Evolutionary conservation across 2,888 invertebrate genomes (phyloP).

Genomic region (Trissolcus brochymenae): DNA sequence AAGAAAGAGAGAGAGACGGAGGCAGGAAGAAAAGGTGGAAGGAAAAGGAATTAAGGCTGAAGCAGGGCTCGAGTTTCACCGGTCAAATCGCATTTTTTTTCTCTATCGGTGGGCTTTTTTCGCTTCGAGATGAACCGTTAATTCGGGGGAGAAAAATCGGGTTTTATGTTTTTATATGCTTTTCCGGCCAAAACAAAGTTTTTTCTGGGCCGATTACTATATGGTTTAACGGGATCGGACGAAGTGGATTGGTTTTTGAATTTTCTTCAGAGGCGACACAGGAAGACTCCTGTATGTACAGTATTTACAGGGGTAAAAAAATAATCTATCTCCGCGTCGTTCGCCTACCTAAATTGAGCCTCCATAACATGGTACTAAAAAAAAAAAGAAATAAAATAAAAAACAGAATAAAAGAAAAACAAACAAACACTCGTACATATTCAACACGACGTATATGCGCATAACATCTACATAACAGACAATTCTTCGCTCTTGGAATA

Average conservation of each 20-base stretch:
- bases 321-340: conserved; percentile 45
- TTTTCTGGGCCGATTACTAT: background rate
- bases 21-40: conserved; percentile 18
- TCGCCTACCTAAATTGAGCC: conserved; percentile 73
- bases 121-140: conserved; percentile 4
- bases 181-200: background rate
- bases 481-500: conserved; percentile 25
- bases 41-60: conserved; percentile 41
- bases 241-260: background rate
- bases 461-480: conserved; percentile 57
- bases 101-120: conserved; percentile 48
- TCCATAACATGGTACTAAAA: conserved; percentile 68
- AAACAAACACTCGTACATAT: conserved; percentile 33
- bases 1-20: conserved; percentile 9
- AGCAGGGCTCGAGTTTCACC: conserved; percentile 46
- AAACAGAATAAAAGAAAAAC: too few species aligned
- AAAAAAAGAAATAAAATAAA: conserved; percentile 20
- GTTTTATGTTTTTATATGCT: background rate
- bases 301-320: conserved; percentile 53
- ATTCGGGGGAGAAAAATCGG: background rate
- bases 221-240: background rate
- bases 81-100: conserved; percentile 27
- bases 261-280: too few species aligned
- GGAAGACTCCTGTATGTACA: conserved; percentile 51
- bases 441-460: conserved; percentile 53